These are phyloP conservation scores for Erinaceus europaeus DNA, from an alignment of 2,113 vertebrate genomes.

Conservation along the genomic window DNA sequence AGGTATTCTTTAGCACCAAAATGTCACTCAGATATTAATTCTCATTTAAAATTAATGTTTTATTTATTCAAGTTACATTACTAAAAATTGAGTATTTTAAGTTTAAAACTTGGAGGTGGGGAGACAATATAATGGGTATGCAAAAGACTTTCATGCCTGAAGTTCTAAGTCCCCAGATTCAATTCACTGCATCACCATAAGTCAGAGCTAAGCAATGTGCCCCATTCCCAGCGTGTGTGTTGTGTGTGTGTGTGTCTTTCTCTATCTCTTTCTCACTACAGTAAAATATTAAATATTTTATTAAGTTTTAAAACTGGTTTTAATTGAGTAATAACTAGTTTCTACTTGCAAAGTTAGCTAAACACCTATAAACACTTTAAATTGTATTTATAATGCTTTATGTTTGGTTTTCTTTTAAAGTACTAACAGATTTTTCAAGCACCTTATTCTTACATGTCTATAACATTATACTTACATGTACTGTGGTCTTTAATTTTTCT, in stretches of 20 bases:
- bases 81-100: not conserved
- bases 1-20: not conserved
- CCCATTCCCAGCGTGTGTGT: too few relatives aligned
- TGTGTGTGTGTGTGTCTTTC: too few relatives aligned
- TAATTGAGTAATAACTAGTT: slow-evolving; percentile 22
- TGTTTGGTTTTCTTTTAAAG: not conserved
- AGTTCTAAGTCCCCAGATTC: too few relatives aligned
- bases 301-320: not conserved
- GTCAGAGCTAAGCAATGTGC: too few relatives aligned
- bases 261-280: too few relatives aligned
- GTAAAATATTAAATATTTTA: too few relatives aligned
- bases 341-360: not conserved
- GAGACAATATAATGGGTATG: too few relatives aligned
- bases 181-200: too few relatives aligned
- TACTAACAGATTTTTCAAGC: not conserved
- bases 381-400: not conserved
- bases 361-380: not conserved
- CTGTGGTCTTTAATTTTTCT: not conserved
- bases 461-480: not conserved
- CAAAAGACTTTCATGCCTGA: too few relatives aligned
- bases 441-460: not conserved
- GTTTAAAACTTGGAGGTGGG: too few relatives aligned
- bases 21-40: not conserved
- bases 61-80: not conserved
- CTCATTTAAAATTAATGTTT: slow-evolving; percentile 31